phyloP scores from a whole-genome alignment of 2,797 vertebrate genomes.

The Xiphorhynchus erythropygius region DNA sequence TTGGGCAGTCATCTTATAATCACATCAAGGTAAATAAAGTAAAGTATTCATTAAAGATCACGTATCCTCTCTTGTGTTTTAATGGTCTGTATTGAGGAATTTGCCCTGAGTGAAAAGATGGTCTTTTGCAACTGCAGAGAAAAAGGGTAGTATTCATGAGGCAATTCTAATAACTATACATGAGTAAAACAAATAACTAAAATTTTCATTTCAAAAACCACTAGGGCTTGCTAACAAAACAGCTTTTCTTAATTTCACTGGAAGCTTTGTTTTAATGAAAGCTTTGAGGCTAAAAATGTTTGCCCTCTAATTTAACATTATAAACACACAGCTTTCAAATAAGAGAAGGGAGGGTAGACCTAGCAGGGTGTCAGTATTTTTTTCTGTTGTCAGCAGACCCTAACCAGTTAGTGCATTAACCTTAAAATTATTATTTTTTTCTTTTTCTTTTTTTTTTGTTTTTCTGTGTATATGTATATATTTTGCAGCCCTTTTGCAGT shows the following conservation, averaged over 20 bases:
- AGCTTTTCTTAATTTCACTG: background rate
- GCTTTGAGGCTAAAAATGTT: background rate
- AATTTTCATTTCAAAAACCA: background rate
- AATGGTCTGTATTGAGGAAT: background rate
- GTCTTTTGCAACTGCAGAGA: background rate
- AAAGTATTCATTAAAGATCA: background rate
- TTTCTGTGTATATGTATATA: background rate
- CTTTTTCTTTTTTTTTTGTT: background rate
- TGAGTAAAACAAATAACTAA: background rate
- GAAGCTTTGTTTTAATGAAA: background rate
- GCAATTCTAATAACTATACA: background rate
- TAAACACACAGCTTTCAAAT: background rate
- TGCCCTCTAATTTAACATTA: background rate
- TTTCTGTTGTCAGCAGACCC: background rate
- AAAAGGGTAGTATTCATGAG: background rate
- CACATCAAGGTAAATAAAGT: slow-evolving; percentile 88
- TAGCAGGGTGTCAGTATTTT: background rate
- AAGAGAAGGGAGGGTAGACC: background rate
- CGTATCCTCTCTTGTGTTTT: background rate
- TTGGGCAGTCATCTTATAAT: slow-evolving; percentile 87
- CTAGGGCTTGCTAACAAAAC: background rate
- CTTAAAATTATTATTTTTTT: background rate
- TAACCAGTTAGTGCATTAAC: background rate
- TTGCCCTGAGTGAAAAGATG: background rate
- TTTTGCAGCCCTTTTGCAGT: slow-evolving; percentile 86